Conservation (phyloP, 2,888 invertebrate genomes). For the Stenoptilia bipunctidactyla region DNA sequence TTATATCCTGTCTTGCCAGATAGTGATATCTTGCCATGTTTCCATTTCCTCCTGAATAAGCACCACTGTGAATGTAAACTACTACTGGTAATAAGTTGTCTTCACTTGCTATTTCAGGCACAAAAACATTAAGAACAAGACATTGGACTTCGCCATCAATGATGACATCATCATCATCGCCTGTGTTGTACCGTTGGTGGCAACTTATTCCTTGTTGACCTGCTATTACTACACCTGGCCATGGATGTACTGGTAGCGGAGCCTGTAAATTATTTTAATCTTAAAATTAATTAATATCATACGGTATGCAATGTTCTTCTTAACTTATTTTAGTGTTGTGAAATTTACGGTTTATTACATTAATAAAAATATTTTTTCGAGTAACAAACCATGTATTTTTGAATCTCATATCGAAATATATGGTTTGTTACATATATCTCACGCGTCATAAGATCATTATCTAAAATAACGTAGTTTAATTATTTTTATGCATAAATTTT, state of each 20-base stretch:
- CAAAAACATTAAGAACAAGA: conserved; percentile 36
- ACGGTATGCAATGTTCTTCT: too few relatives aligned
- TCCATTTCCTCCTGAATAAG: conserved; percentile 44
- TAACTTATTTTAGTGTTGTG: too few relatives aligned
- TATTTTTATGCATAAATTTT: too few relatives aligned
- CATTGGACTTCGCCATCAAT: conserved; percentile 48
- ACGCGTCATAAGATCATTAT: too few relatives aligned
- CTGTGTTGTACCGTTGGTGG: conserved; percentile 40
- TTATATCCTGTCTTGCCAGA: conserved; percentile 75
- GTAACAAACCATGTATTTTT: too few relatives aligned
- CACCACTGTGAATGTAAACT: conserved; percentile 55
- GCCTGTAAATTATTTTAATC: too few relatives aligned
- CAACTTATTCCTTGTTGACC: conserved; percentile 28
- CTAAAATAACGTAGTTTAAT: too few relatives aligned
- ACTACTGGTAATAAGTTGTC: conserved; percentile 44
- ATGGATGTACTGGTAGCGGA: conserved; percentile 41
- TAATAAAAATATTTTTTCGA: too few relatives aligned
- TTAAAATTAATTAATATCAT: too few relatives aligned
- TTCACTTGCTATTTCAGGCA: conserved; percentile 37
- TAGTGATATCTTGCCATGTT: conserved; percentile 66
- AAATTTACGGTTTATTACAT: too few relatives aligned
- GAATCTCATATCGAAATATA: too few relatives aligned
- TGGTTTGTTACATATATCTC: too few relatives aligned
- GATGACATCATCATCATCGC: conserved; percentile 27
- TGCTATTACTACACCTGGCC: conserved; percentile 33